phyloP scores from a whole-genome alignment of 2,888 invertebrate genomes.

The Drosophila cyrtoloma region DNA sequence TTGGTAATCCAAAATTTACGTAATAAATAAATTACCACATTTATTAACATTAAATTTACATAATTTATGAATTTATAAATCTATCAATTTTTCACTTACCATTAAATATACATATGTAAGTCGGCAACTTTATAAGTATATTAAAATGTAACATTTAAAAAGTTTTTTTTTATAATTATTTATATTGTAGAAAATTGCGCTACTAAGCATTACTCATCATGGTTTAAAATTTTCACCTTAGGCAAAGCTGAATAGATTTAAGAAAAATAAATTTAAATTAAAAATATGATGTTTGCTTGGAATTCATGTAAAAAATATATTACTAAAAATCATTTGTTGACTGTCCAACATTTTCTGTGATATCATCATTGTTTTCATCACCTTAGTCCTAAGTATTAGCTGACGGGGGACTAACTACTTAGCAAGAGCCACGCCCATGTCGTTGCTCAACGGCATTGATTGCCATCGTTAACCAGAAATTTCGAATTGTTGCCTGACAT shows the following conservation, averaged over 20 bases:
- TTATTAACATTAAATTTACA: not conserved
- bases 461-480: conserved; percentile 24
- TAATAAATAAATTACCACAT: not conserved
- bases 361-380: conserved; percentile 8
- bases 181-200: not conserved
- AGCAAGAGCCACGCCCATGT: conserved; percentile 44
- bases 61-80: not conserved
- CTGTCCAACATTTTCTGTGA: not conserved
- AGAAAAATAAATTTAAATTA: not conserved
- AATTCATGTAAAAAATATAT: not conserved
- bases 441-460: conserved; percentile 44
- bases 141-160: not conserved
- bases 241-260: not conserved
- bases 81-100: not conserved
- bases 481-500: conserved; percentile 23
- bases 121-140: not conserved
- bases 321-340: not conserved
- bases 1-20: too few species aligned
- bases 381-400: not conserved
- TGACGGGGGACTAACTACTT: conserved; percentile 27
- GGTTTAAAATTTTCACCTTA: not conserved
- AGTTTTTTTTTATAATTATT: not conserved
- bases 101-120: not conserved
- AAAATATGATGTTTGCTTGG: not conserved
- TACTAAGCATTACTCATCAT: not conserved